Evolutionary conservation across 2,797 vertebrate genomes (phyloP), one percentile per base, ranked within the genome.

Genomic region (Chaetodon trifasciatus): DNA sequence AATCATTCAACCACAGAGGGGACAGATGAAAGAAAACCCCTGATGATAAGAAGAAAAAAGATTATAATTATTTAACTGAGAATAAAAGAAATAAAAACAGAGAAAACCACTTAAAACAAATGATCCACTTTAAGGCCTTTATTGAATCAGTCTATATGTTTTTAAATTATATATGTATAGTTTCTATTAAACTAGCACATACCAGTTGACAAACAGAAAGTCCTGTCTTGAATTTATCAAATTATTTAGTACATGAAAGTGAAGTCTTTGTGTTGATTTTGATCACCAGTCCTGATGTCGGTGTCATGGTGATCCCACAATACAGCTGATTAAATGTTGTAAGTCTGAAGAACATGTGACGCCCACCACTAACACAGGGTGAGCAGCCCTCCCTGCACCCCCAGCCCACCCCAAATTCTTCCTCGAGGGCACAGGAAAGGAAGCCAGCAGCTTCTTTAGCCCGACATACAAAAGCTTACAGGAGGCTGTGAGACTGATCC

Each of bases 401-500:
- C 39, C 61, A 73, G n/a, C 58, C 24, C 13, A 16, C 24, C 15
- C 52, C 58, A 69, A 68, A 71, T 76, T 80, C 79, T 78, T 71
- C 82, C 91, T 63, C 24, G 32, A 82, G 74, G 91, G 89, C 84
- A 86, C 79, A 79, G 66, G 50, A 81, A 85, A 88, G 86, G 78
- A 89, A 88, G 82, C 77, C 32, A 40, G 57, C 78, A 86, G 79
- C 80, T 67, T 70, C 74, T 86, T 72, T 50, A 78, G 81, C 79
- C 87, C 84, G 61, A 64, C 83, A 91, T 76, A 94, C 91, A 92
- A 93, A 91, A 86, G 91, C 83, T 87, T 79, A 77, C 70, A 88
- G 79, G 78, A 85, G 63, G 46, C 69, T 84, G 90, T 86, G 88
- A 92, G 87, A 92, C 90, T 88, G 89, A 94, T 91, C 91, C 82